phyloP scores from a whole-genome alignment of 2,113 vertebrate genomes.

The Uropsilus gracilis region DNA sequence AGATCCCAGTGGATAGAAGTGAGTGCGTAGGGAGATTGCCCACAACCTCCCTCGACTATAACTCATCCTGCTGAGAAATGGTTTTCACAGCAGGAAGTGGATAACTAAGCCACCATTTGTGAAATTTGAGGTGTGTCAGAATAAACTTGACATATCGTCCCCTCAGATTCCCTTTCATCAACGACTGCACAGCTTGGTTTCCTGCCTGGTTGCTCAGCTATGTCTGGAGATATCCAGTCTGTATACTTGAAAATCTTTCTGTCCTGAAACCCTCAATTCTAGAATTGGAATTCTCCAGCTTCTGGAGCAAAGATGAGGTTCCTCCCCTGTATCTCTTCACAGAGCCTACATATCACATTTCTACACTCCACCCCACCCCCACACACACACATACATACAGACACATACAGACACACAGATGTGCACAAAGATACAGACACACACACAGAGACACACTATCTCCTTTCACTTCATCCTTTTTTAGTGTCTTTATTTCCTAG shows the following conservation, averaged over 20 bases:
- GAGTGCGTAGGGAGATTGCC: background rate
- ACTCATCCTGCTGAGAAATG: background rate
- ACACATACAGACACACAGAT: no score
- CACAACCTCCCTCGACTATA: background rate
- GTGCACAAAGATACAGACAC: no score
- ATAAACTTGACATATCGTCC: background rate
- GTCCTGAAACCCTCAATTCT: background rate
- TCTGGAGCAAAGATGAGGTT: background rate
- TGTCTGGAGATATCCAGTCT: background rate
- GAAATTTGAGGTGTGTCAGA: background rate
- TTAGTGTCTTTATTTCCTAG: background rate
- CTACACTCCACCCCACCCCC: no score
- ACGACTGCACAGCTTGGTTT: background rate
- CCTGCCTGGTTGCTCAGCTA: background rate
- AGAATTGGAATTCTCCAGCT: no score
- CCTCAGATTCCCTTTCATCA: background rate
- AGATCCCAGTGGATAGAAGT: fast-evolving
- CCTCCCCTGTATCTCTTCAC: no score
- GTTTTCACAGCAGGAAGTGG: background rate
- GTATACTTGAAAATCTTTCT: background rate
- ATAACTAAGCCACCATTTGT: background rate
- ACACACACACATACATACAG: no score
- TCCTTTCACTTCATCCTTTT: background rate
- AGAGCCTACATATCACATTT: background rate
- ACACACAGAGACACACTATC: no score